Conservation (phyloP, 2,888 invertebrate species). For the Cremastinae sp. region DNA sequence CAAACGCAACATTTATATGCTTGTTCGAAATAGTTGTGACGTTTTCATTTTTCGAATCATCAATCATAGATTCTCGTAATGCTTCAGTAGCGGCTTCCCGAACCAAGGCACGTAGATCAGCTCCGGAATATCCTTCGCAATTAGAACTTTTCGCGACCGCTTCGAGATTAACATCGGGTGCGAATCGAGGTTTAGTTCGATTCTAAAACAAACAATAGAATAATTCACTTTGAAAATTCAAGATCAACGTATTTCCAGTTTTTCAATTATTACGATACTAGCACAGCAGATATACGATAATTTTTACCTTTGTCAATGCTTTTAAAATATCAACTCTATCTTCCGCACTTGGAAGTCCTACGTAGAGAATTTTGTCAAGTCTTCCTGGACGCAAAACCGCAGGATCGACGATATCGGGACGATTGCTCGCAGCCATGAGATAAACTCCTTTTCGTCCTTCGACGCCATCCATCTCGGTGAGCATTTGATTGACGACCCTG, state of each 20-base stretch:
- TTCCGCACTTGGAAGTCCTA: conserved; percentile 90
- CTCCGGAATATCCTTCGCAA: conserved; percentile 93
- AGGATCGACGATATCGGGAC: conserved; percentile 98
- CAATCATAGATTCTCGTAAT: conserved; percentile 87
- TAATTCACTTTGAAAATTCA: neutral
- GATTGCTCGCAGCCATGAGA: conserved; percentile 97
- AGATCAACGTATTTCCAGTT: neutral
- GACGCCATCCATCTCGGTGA: conserved; percentile 99
- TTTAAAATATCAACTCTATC: conserved; percentile 94
- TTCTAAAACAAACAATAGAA: conserved; percentile 81
- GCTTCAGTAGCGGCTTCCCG: conserved; percentile 92
- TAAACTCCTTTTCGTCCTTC: conserved; percentile 95
- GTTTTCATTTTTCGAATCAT: conserved; percentile 76
- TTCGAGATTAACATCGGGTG: conserved; percentile 88
- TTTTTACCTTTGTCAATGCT: conserved; percentile 90
- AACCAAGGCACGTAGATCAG: conserved; percentile 94
- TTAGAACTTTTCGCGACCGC: conserved; percentile 85
- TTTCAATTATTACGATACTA: neutral
- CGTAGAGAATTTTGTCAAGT: conserved; percentile 93
- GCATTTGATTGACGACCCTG: conserved; percentile 96
- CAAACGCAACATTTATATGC: conserved; percentile 90
- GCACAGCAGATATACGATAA: too few relatives aligned
- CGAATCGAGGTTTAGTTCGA: conserved; percentile 89
- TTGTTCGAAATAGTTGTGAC: conserved; percentile 82
- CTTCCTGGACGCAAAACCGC: conserved; percentile 95